Base-by-base conservation (phyloP, 2,797 vertebrate genomes). In the Gymnoscopelus braueri region DNA sequence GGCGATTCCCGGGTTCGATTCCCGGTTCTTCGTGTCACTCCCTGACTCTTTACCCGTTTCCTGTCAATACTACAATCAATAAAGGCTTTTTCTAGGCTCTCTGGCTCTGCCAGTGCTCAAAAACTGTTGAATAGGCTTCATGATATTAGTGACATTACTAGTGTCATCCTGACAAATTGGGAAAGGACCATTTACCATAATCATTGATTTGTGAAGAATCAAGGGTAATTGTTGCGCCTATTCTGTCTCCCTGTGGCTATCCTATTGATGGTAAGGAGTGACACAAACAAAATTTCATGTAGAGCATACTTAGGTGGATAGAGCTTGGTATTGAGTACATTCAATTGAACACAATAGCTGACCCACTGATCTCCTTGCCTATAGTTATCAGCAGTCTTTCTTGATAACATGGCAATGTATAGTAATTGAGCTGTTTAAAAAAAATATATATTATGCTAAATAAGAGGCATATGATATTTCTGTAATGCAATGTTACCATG, bases 101-200 rank as follows among this genome's bases (percentile, higher is more conserved):
- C 9, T 44, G 2, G 39, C 39, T 44, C 7, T 44, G 39, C 39
- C 39, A 44, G 6, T 44, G 39, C 9, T 2, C 1, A 44, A 44
- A 44, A 44, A 44, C 7, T 62, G 77, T 58, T 78, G 66, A 79
- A 70, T 47, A 50, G 60, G 66, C 49, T 44, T 67, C 14, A 47
- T 32, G 64, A 60, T 35, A 23, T 56, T 24, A 15, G 35, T 71
- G 58, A 67, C 54, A 64, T 75, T 50, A 59, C n/a, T 51, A 51
- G 50, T 51, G 50, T 13, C 2, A 51, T 15, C 3, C 5, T 23
- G 56, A 72, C 69, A 44, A 74, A 78, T 72, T 69, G 5, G 35
- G 15, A 14, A 77, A 72, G 51, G 35, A 23, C 51, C 26, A n/a
- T 63, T 72, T 23, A 35, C 54, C 61, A 52, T 63, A 29, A 23